Conservation (phyloP, 1,140 invertebrate species). For the Trinorchestia longiramus region DNA sequence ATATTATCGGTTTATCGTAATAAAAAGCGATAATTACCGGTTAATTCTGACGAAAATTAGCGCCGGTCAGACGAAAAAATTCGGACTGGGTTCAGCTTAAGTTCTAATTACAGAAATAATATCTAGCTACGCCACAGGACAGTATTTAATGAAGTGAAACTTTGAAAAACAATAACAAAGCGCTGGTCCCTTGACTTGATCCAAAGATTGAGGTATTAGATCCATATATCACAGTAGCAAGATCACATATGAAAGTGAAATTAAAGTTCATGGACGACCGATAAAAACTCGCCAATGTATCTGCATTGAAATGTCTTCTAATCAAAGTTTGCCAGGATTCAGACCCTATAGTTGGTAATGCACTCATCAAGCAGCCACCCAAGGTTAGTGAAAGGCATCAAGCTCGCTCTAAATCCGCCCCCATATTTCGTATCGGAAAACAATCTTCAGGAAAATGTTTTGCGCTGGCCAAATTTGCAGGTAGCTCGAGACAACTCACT, state of each 20-base stretch:
- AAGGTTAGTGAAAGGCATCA: neutral
- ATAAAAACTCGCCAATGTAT: neutral
- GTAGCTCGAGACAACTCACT: neutral
- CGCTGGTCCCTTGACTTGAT: neutral
- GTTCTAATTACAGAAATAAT: too few species aligned
- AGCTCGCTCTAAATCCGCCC: neutral
- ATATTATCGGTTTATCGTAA: too few species aligned
- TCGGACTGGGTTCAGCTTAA: too few species aligned
- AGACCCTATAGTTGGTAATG: neutral
- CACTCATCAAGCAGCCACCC: neutral
- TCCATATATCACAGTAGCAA: neutral
- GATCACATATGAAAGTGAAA: neutral
- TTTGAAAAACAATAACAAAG: neutral
- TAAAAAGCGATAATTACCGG: too few species aligned
- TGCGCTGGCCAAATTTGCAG: neutral
- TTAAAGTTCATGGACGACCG: neutral
- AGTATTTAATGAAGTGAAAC: neutral
- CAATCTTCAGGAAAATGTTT: slow-evolving; percentile 8
- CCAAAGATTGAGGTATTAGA: neutral
- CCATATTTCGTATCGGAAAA: neutral
- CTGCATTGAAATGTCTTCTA: neutral
- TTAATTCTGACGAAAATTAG: too few species aligned
- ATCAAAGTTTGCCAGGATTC: neutral
- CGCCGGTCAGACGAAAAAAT: too few species aligned
- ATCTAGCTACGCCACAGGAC: too few species aligned